Evolutionary conservation across 2,797 vertebrate genomes (phyloP), one percentile per base, ranked within the genome.

Genomic region (Macroramphosus scolopax): DNA sequence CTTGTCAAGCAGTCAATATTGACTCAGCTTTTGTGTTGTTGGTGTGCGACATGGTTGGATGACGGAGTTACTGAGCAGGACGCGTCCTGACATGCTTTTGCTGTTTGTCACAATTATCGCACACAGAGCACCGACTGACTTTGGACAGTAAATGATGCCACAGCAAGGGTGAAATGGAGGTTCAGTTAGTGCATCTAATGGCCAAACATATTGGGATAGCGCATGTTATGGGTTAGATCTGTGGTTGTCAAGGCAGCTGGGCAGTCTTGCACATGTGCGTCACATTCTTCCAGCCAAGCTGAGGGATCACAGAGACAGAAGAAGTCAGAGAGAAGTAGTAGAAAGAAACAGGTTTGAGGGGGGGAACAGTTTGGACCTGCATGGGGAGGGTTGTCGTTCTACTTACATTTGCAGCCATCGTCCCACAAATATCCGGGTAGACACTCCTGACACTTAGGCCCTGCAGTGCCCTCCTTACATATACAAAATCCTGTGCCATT

Each of bases 401-500:
- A 96, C 95, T 98, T 95, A 98, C 95, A 93, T 95, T 94, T 95
- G 85, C 96, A 98, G 92, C 95, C 95, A 91, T 90, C 86, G 92
- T 94, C 92, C 96, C 95, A 98, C 90, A 94, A 92, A 95, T 94
- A 96, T 88, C 94, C 94, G 59, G 93, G 93, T 82, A 95, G 94
- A 93, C 96, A 98, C 84, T 94, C 90, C 88, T 92, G 92, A 93
- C 96, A 98, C 88, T 95, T 96, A 85, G 90, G 90, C 91, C 96
- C 95, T 89, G 93, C 91, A 10, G 94, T 89, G 90, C 95, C 94
- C 87, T 93, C 89, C 92, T 97, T 97, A 96, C 96, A 98, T 90
- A 93, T 92, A 97, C 96, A 98, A 93, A 92, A 92, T 94, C 95
- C 96, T 88, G 93, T 96, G 92, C 89, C 93, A 95, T 97, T 98